phyloP scores from a whole-genome alignment of 2,113 vertebrate species.

The Actenoides hombroni region DNA sequence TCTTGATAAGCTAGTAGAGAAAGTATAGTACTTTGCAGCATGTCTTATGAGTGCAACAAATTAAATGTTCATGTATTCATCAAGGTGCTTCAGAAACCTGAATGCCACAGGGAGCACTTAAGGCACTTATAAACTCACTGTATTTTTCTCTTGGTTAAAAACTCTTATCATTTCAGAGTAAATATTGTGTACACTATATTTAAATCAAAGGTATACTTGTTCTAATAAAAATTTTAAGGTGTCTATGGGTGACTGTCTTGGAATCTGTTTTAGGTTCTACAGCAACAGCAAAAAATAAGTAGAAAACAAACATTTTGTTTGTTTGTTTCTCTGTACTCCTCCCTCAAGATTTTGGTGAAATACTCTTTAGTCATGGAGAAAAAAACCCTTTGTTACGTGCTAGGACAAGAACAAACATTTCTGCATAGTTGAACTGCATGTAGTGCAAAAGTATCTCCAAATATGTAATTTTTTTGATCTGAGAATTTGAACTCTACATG shows the following conservation, averaged over 20 bases:
- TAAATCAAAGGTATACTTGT: not conserved
- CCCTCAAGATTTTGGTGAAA: not conserved
- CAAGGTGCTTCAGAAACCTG: not conserved
- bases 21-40: not conserved
- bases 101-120: not conserved
- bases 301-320: not conserved
- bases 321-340: not conserved
- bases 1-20: not conserved
- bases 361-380: not conserved
- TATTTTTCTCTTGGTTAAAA: not conserved
- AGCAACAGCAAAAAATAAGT: not conserved
- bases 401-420: not conserved
- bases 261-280: not conserved
- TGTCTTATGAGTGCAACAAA: not conserved
- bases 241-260: not conserved
- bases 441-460: not conserved
- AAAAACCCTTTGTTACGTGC: not conserved
- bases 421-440: not conserved
- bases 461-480: not conserved
- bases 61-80: not conserved
- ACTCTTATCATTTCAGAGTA: fast-evolving
- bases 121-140: not conserved
- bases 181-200: not conserved
- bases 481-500: not conserved
- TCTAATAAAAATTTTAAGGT: not conserved